Conservation (phyloP, 2,888 invertebrate species). For the Ochropleura plecta region DNA sequence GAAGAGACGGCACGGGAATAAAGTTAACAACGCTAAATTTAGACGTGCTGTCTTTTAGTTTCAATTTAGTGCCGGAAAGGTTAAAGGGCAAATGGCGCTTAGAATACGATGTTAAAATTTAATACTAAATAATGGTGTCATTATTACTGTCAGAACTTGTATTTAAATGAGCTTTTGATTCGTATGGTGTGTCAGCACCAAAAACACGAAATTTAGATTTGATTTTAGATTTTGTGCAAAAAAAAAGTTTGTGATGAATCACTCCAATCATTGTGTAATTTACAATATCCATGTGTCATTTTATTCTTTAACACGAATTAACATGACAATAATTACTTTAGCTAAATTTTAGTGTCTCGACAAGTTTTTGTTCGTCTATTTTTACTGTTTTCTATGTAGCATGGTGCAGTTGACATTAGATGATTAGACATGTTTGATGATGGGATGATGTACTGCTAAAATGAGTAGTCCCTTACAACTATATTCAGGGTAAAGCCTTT, state of each 20-base stretch:
- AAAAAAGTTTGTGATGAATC: too few relatives aligned
- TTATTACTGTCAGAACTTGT: neutral
- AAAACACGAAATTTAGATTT: neutral
- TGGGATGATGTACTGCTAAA: too few relatives aligned
- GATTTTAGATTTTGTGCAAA: neutral
- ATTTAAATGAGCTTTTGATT: neutral
- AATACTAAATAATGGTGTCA: neutral
- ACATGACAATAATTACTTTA: neutral
- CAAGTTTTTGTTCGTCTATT: too few relatives aligned
- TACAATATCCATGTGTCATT: neutral
- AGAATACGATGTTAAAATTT: neutral
- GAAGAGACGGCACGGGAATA: slow-evolving; percentile 1
- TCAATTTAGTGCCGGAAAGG: neutral
- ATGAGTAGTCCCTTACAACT: too few relatives aligned
- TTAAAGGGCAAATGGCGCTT: neutral
- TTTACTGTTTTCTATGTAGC: too few relatives aligned
- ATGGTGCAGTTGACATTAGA: too few relatives aligned
- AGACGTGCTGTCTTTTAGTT: slow-evolving; percentile 12
- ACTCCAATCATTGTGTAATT: neutral
- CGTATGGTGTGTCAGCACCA: neutral
- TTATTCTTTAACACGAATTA: neutral
- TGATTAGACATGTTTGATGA: too few relatives aligned
- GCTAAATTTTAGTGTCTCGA: too few relatives aligned
- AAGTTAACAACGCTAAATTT: slow-evolving; percentile 26
- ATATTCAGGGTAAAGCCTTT: too few relatives aligned